These are phyloP conservation scores for Rhinolophus sinicus DNA, from an alignment of 2,113 vertebrate genomes.

Conservation along the genomic window DNA sequence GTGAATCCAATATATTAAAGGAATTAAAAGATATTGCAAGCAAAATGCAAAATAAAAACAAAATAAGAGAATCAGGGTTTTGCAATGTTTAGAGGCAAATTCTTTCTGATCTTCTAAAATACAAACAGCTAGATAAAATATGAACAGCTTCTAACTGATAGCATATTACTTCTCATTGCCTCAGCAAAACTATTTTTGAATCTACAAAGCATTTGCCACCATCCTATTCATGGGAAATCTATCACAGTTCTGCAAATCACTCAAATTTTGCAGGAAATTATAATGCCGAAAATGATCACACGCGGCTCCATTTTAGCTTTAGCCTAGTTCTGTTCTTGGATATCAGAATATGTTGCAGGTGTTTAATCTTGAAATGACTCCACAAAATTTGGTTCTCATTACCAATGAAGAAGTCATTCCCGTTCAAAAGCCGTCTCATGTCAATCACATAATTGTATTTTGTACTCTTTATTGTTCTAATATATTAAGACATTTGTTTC, in stretches of 20 bases:
- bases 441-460: neutral
- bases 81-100: slow-evolving; percentile 49
- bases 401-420: neutral
- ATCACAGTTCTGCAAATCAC: slow-evolving; percentile 80
- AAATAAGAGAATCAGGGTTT: slow-evolving; percentile 8
- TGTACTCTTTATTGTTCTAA: neutral
- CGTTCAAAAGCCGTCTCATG: slow-evolving; percentile 43
- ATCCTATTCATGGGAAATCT: slow-evolving; percentile 79
- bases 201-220: slow-evolving; percentile 77
- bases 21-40: neutral
- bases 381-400: slow-evolving; percentile 43
- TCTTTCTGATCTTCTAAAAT: slow-evolving; percentile 52
- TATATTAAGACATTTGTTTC: neutral
- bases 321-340: slow-evolving; percentile 71
- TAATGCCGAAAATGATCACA: slow-evolving; percentile 79
- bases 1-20: neutral
- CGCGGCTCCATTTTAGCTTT: slow-evolving; percentile 70
- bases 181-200: slow-evolving; percentile 82
- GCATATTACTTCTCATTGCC: slow-evolving; percentile 77
- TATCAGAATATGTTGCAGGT: slow-evolving; percentile 70
- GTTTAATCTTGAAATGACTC: slow-evolving; percentile 68
- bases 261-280: slow-evolving; percentile 81
- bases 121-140: slow-evolving; percentile 65
- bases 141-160: slow-evolving; percentile 71
- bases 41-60: neutral